phyloP scores from a whole-genome alignment of 2,888 invertebrate species.

The Cremastobaeus sp. region DNA sequence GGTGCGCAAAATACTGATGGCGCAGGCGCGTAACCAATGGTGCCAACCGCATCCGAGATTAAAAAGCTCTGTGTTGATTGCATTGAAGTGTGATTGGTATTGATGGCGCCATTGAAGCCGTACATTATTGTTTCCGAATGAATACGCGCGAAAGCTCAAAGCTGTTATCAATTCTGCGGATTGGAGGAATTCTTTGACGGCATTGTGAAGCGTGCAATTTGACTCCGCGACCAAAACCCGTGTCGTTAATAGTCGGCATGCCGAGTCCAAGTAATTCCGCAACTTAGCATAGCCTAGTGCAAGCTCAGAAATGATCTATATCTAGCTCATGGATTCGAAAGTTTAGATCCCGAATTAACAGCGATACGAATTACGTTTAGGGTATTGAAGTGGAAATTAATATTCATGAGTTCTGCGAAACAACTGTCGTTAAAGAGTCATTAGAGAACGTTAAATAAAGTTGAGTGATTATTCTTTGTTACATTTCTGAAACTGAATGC shows the following conservation, averaged over 20 bases:
- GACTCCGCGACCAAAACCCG: conserved; percentile 4
- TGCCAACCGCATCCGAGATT: too few relatives aligned
- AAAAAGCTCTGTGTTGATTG: too few relatives aligned
- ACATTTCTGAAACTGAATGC: too few relatives aligned
- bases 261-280: conserved; percentile 10
- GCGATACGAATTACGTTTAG: conserved; percentile 34
- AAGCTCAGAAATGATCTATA: conserved; percentile 18
- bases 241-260: conserved; percentile 27
- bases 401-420: conserved; percentile 40
- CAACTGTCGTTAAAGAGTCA: conserved; percentile 49
- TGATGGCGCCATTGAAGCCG: too few relatives aligned
- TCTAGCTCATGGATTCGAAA: conserved; percentile 16
- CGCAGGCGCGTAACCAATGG: too few relatives aligned
- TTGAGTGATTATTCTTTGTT: conserved; percentile 29
- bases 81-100: too few relatives aligned
- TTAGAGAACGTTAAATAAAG: conserved; percentile 33
- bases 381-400: conserved; percentile 40
- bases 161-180: too few relatives aligned
- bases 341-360: conserved; percentile 36
- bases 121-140: too few relatives aligned
- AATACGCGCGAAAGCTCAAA: too few relatives aligned
- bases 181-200: not conserved
- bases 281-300: conserved; percentile 31
- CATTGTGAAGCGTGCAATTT: conserved; percentile 16
- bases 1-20: too few relatives aligned